Evolutionary conservation across 2,888 invertebrate species (phyloP), one percentile per base, ranked within the genome.

Genomic region (Limnephilus lunatus): DNA sequence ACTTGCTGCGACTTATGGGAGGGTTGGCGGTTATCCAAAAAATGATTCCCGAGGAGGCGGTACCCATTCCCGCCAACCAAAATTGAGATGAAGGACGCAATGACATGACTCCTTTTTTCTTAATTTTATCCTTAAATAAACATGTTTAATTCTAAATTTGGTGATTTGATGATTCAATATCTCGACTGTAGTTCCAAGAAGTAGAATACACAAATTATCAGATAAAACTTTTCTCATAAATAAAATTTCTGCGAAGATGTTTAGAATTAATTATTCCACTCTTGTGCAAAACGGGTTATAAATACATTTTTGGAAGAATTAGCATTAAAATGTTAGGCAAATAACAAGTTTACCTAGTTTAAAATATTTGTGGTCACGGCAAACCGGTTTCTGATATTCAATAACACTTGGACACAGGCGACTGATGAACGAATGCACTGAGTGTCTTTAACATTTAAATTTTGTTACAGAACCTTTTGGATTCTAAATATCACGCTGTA

Each of bases 251-350:
- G 2, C 9, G 68, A 68, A 25, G 25, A 25, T 68, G 25, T 25
- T 68, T n/a, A n/a, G 68, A 68, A 68, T 68, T 25, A 68, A 68
- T 68, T 68, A 68, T 25, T 68, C 25, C 68, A 68, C 68, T 25
- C 68, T 68, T 68, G 68, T 68, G 68, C 68, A 68, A 68, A 68
- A 68, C 68, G 68, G 68, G 68, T 68, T 68, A 68, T 68, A 68
- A 68, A 68, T 68, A 68, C 68, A 68, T 68, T 68, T 68, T 68
- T 9, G 68, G 25, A 7, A 25, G 25, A 68, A 68, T 68, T 25
- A 25, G 25, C 68, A 68, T 68, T 68, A 68, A 68, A 68, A 68
- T 68, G 68, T 19, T 68, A 68, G 15, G 53, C 25, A 68, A 25
- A 68, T 25, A 68, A 68, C 68, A 68, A 68, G 68, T 68, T 68